These are phyloP conservation scores for Clangula hyemalis DNA, from an alignment of 2,797 vertebrate genomes.

Conservation along the genomic window DNA sequence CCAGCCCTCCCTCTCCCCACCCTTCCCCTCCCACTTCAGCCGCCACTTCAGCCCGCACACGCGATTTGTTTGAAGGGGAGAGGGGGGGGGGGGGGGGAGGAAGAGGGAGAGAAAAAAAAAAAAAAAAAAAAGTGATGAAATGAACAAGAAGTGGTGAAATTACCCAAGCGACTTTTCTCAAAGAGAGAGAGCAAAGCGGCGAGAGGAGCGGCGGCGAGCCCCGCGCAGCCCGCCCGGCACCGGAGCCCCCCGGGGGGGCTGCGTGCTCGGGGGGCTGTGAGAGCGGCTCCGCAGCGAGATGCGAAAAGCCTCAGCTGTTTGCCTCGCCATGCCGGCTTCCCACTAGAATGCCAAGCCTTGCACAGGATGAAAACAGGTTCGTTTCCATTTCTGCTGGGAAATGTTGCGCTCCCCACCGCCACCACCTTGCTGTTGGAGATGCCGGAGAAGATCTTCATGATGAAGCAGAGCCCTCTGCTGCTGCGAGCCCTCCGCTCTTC, in stretches of 20 bases:
- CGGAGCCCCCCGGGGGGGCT: conserved; percentile 31
- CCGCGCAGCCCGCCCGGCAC: conserved; percentile 5
- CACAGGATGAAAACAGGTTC: conserved; percentile 81
- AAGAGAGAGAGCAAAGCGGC: not conserved
- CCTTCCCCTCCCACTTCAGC: conserved; percentile 18
- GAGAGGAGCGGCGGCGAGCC: conserved; percentile 10
- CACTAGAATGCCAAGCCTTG: conserved; percentile 74
- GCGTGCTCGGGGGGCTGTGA: conserved; percentile 8
- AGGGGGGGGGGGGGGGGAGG: not conserved
- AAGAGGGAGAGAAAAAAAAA: not conserved
- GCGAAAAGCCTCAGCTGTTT: conserved; percentile 53
- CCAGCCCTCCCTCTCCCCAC: not conserved
- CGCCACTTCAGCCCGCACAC: conserved; percentile 29
- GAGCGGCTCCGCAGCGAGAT: conserved; percentile 47
- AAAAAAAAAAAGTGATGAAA: conserved; percentile 47
- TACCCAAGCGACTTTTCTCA: conserved; percentile 40
- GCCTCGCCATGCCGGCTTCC: conserved; percentile 66
- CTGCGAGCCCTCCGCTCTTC: conserved; percentile 42
- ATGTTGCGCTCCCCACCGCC: not conserved
- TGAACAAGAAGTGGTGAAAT: conserved; percentile 50
- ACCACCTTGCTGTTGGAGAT: conserved; percentile 13
- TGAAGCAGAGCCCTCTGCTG: conserved; percentile 43
- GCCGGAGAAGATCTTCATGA: conserved; percentile 40
- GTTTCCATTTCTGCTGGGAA: conserved; percentile 55
- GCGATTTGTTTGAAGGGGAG: conserved; percentile 34